Evolutionary conservation across 2,113 vertebrate genomes (phyloP).

Genomic region (Alectura lathami): DNA sequence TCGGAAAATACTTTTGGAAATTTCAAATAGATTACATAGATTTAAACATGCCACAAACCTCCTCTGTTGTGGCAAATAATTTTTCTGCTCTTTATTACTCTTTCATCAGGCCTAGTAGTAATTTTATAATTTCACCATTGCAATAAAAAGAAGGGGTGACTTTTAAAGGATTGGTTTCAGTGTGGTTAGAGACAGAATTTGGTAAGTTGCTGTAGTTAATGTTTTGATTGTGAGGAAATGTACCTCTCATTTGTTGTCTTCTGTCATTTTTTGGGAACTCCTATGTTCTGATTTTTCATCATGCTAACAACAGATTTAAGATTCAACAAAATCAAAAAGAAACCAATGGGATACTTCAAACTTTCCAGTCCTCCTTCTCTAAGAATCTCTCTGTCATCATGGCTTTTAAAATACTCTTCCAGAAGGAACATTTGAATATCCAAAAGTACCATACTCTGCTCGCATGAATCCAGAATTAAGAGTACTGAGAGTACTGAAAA

Average conservation of each 20-base stretch:
- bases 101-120: not conserved
- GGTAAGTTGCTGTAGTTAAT: not conserved
- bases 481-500: not conserved
- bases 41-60: not conserved
- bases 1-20: not conserved
- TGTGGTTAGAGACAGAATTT: not conserved
- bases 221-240: not conserved
- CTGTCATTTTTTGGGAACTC: not conserved
- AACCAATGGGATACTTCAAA: not conserved
- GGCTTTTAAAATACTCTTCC: not conserved
- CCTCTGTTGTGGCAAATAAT: not conserved
- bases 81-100: not conserved
- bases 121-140: not conserved
- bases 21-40: not conserved
- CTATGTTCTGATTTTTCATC: not conserved
- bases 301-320: not conserved
- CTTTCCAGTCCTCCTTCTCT: not conserved
- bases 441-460: not conserved
- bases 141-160: not conserved
- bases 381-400: not conserved
- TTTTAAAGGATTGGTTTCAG: not conserved
- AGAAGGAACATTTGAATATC: too few species aligned
- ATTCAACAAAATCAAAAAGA: not conserved
- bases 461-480: not conserved
- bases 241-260: not conserved